These are phyloP conservation scores for Drosophila acutilabella DNA, from an alignment of 2,888 invertebrate species.

Conservation along the genomic window DNA sequence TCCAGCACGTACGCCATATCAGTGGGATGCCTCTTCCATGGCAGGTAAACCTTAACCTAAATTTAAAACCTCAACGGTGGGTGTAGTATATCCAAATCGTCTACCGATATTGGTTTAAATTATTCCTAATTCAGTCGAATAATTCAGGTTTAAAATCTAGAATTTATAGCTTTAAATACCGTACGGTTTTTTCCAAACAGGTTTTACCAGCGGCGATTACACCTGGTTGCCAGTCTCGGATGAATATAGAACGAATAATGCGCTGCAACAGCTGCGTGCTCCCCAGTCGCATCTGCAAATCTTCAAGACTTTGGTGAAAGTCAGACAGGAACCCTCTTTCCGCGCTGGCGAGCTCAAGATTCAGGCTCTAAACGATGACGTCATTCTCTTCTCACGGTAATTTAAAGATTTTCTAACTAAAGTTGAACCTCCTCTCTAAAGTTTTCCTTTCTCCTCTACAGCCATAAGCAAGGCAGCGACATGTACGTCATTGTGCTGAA, in stretches of 20 bases:
- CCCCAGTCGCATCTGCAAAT: constrained; percentile 88
- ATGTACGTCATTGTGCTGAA: constrained; percentile 86
- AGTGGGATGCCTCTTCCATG: constrained; percentile 86
- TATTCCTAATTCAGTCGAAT: too few relatives aligned
- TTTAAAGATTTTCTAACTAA: background rate
- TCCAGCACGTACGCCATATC: constrained; percentile 88
- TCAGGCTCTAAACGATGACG: constrained; percentile 73
- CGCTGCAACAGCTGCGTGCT: constrained; percentile 86
- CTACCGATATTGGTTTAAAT: background rate
- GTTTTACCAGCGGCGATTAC: constrained; percentile 79
- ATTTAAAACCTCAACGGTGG: too few relatives aligned
- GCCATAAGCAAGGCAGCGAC: constrained; percentile 76
- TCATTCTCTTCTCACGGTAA: constrained; percentile 83
- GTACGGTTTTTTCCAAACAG: constrained; percentile 35
- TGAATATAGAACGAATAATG: constrained; percentile 87
- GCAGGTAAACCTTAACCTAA: constrained; percentile 65
- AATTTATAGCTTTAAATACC: too few relatives aligned
- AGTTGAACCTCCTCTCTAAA: background rate
- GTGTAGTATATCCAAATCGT: background rate
- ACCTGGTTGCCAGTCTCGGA: constrained; percentile 90
- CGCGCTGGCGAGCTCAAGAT: constrained; percentile 74
- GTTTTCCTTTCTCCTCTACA: constrained; percentile 14
- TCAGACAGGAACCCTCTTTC: constrained; percentile 86
- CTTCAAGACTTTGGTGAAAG: constrained; percentile 87
- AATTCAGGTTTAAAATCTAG: too few relatives aligned